Conservation (phyloP, 1,140 invertebrate genomes). For the Drosophila pallidifrons region DNA sequence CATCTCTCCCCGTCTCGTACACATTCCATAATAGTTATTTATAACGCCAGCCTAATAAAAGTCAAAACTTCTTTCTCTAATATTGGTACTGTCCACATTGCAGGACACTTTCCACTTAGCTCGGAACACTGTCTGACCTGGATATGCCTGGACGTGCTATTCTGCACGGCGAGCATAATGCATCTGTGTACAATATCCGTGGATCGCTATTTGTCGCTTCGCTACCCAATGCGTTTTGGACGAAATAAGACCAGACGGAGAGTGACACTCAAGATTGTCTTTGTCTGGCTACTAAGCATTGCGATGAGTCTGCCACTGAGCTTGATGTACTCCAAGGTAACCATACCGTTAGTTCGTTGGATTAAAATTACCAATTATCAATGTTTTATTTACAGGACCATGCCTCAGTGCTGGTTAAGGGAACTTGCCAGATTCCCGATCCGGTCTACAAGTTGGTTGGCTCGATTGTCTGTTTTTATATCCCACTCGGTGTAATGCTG, state of each 20-base stretch:
- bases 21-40: slow-evolving; percentile 23
- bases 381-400: slow-evolving; percentile 88
- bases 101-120: slow-evolving; percentile 93
- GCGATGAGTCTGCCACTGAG: slow-evolving; percentile 95
- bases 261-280: slow-evolving; percentile 95
- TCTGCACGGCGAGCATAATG: slow-evolving; percentile 98
- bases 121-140: slow-evolving; percentile 93
- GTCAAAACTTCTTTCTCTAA: slow-evolving; percentile 8
- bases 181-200: slow-evolving; percentile 98
- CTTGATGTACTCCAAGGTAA: slow-evolving; percentile 94
- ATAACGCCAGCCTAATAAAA: slow-evolving; percentile 39
- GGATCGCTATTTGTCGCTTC: slow-evolving; percentile 94
- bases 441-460: slow-evolving; percentile 96
- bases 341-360: not conserved
- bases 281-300: slow-evolving; percentile 95
- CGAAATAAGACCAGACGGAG: slow-evolving; percentile 94
- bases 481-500: slow-evolving; percentile 97
- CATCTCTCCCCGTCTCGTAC: not conserved
- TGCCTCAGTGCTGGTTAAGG: slow-evolving; percentile 91
- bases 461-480: slow-evolving; percentile 97
- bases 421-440: slow-evolving; percentile 94
- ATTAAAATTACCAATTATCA: not conserved
- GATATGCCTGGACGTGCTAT: slow-evolving; percentile 96
- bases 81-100: slow-evolving; percentile 76
- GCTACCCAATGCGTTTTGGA: slow-evolving; percentile 95